Evolutionary conservation across 2,797 vertebrate genomes (phyloP), one percentile per base, ranked within the genome.

Genomic region (Linurgus olivaceus): DNA sequence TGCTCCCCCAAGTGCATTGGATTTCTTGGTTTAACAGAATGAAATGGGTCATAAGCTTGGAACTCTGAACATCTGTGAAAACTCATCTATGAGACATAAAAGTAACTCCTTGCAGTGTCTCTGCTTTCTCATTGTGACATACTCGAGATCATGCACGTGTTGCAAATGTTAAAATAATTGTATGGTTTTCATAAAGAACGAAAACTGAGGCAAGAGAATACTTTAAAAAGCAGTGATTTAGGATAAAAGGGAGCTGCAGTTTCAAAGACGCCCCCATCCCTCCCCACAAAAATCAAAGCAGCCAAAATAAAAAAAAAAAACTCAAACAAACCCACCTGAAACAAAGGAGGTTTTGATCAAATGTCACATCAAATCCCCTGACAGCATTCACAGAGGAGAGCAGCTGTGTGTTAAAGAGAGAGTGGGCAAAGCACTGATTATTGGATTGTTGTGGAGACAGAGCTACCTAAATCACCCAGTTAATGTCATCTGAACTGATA

Each of bases 91-190:
- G 71, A 95, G 14, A 40, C 40, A 37, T 13, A 15, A 13, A 81
- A 74, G 10, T 50, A 57, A 48, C 29, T 70, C 40, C 23, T 54
- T 75, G 44, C 40, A 63, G 52, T 16, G 45, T 14, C 44, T 93
- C 47, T 70, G n/a, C 62, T 28, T 59, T 75, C 25, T 82, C 13
- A 0, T 77, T 62, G 12, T 58, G 55, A 25, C 24, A 6, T 44
- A 5, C 40, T 71, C 1, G 2, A 33, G 47, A 54, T 37, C 31
- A 33, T 14, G 25, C 16, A 13, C 1, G 0, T 58, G 35, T 45
- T 51, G 24, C 11, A 81, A 72, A 54, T 66, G 21, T 40, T 76
- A 48, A 51, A 91, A 45, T 45, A 55, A 19, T 24, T 52, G 4
- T 28, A 8, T 57, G 16, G 11, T 48, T 94, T 71, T 33, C 44